phyloP scores from a whole-genome alignment of 1,140 invertebrate species.

The Mycetomoellerius zeteki region DNA sequence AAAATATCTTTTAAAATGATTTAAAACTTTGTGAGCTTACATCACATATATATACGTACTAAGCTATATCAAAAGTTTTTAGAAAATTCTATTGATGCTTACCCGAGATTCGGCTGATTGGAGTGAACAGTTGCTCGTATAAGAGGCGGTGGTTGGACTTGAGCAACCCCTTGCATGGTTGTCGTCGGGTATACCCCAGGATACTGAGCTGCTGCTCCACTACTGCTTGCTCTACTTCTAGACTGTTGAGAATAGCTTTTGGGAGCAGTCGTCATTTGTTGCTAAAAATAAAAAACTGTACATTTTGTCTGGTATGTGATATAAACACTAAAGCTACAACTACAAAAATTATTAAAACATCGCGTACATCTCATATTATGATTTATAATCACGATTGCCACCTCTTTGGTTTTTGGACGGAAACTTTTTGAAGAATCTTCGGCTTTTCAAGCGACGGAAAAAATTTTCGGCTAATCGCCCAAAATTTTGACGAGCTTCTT shows the following conservation, averaged over 20 bases:
- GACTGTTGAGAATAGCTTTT: constrained; percentile 81
- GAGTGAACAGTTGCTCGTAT: constrained; percentile 86
- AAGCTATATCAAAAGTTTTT: constrained; percentile 26
- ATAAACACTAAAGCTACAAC: background rate
- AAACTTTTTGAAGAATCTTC: too few species aligned
- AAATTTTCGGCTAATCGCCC: too few species aligned
- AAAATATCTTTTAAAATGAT: constrained; percentile 50
- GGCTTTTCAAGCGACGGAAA: too few species aligned
- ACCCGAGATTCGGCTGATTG: constrained; percentile 86
- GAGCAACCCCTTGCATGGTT: constrained; percentile 85
- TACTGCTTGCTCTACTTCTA: constrained; percentile 82
- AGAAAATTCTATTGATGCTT: constrained; percentile 68
- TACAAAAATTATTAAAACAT: background rate
- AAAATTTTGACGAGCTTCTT: too few species aligned
- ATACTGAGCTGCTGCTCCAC: constrained; percentile 84
- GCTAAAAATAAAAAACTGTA: constrained; percentile 74
- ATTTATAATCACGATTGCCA: too few species aligned
- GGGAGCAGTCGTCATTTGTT: constrained; percentile 79
- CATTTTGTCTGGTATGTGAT: constrained; percentile 19
- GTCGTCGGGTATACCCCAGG: constrained; percentile 85
- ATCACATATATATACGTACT: constrained; percentile 41
- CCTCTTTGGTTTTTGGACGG: too few species aligned
- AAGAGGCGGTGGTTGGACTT: constrained; percentile 88
- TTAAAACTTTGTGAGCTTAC: constrained; percentile 52
- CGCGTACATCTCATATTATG: background rate